phyloP scores from a whole-genome alignment of 2,113 vertebrate genomes.

The Podarcis cretensis region DNA sequence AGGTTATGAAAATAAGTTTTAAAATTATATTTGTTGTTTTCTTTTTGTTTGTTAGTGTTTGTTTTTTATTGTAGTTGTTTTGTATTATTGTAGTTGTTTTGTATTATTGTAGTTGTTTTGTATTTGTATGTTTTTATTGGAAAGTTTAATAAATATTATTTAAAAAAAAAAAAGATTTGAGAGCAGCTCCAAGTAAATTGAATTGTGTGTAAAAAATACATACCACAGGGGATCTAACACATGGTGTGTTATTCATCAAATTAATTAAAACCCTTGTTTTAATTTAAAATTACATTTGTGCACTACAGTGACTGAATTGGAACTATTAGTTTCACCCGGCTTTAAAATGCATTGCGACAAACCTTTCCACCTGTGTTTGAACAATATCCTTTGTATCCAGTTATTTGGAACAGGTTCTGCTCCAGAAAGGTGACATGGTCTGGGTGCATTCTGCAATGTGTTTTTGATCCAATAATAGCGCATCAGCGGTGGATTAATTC shows the following conservation, averaged over 20 bases:
- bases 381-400: neutral
- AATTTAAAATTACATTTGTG: neutral
- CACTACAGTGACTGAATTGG: neutral
- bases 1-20: too few relatives aligned
- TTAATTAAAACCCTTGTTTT: conserved; percentile 11
- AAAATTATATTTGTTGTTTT: too few relatives aligned
- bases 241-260: neutral
- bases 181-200: neutral
- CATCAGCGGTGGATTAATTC: too few relatives aligned
- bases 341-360: neutral
- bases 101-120: too few relatives aligned
- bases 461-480: too few relatives aligned
- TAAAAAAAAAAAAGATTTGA: too few relatives aligned
- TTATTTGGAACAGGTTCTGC: neutral
- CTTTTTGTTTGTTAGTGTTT: too few relatives aligned
- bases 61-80: too few relatives aligned
- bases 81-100: too few relatives aligned
- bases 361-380: neutral
- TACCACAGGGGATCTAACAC: neutral
- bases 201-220: neutral
- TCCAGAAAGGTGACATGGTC: neutral
- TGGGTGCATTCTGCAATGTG: neutral
- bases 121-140: too few relatives aligned
- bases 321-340: neutral
- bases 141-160: too few relatives aligned